A percentile compares a stretch with the other conserved stretches of the same genome.
Evolutionary conservation across 2,888 invertebrate species (phyloP).

Genomic region (Synanthedon vespiformis): DNA sequence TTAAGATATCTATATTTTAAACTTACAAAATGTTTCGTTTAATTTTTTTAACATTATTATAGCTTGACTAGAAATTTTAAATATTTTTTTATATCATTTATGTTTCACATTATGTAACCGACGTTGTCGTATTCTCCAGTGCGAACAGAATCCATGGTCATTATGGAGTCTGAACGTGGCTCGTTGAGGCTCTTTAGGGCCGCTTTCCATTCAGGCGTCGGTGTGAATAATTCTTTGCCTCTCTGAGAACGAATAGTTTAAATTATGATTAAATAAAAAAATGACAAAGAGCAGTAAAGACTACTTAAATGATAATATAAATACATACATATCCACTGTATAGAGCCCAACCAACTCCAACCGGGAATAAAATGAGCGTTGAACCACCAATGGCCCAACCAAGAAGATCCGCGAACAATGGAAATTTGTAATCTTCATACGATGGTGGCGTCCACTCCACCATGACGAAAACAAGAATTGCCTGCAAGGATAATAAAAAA

Average conservation of each 20-base stretch:
- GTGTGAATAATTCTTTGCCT: slow-evolving; percentile 59
- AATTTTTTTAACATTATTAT: too few relatives aligned
- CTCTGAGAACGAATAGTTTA: slow-evolving; percentile 34
- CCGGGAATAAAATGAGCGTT: slow-evolving; percentile 77
- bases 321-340: slow-evolving; percentile 54
- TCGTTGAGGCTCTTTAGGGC: slow-evolving; percentile 19
- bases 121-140: slow-evolving; percentile 31
- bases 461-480: slow-evolving; percentile 79
- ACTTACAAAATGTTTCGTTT: too few relatives aligned
- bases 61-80: neutral
- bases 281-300: neutral
- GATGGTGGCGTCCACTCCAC: slow-evolving; percentile 72
- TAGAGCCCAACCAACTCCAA: slow-evolving; percentile 64
- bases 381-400: slow-evolving; percentile 80
- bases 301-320: neutral
- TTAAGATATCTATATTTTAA: too few relatives aligned
- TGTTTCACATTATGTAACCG: slow-evolving; percentile 30
- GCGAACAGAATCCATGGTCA: slow-evolving; percentile 20
- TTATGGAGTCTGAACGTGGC: slow-evolving; percentile 22
- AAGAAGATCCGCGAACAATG: slow-evolving; percentile 75
- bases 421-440: slow-evolving; percentile 77
- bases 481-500: slow-evolving; percentile 50
- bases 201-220: slow-evolving; percentile 64
- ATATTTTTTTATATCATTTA: neutral
- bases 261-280: neutral